These are phyloP conservation scores for Maniola hyperantus DNA, from an alignment of 2,888 invertebrate species.

Conservation along the genomic window DNA sequence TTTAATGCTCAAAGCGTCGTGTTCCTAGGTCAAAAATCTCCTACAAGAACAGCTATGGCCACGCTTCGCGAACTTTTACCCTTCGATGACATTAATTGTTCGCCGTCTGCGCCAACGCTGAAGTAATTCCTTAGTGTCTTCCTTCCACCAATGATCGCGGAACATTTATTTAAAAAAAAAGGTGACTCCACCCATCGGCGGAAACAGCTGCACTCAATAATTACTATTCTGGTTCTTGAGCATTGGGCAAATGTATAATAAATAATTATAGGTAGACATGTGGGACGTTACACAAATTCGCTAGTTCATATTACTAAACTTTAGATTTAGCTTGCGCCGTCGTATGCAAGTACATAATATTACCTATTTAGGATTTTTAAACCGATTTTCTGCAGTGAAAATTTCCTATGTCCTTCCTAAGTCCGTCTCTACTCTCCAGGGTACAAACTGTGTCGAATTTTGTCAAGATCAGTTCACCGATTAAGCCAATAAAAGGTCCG, in stretches of 20 bases:
- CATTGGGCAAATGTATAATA: constrained; percentile 63
- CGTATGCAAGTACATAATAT: too few species aligned
- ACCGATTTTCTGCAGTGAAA: too few species aligned
- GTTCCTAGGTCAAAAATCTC: background rate
- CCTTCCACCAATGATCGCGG: constrained; percentile 70
- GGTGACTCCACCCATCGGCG: constrained; percentile 69
- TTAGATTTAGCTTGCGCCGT: too few species aligned
- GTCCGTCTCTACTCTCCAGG: too few species aligned
- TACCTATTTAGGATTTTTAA: too few species aligned
- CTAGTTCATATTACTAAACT: background rate
- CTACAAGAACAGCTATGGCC: background rate
- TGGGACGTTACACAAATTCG: constrained; percentile 26
- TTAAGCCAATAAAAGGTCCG: too few species aligned
- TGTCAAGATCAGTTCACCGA: too few species aligned
- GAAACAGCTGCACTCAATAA: constrained; percentile 80
- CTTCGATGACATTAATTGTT: constrained; percentile 4
- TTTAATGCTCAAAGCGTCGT: too few species aligned
- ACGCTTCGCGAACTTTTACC: constrained; percentile 10
- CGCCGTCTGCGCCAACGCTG: constrained; percentile 41
- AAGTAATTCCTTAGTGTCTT: constrained; percentile 71
- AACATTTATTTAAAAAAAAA: constrained; percentile 70
- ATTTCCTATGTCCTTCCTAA: too few species aligned
- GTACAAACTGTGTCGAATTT: too few species aligned
- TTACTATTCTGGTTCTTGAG: constrained; percentile 72
- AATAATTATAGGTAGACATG: constrained; percentile 43